Conservation (phyloP, 2,113 vertebrate genomes). For the Octodon degus region DNA sequence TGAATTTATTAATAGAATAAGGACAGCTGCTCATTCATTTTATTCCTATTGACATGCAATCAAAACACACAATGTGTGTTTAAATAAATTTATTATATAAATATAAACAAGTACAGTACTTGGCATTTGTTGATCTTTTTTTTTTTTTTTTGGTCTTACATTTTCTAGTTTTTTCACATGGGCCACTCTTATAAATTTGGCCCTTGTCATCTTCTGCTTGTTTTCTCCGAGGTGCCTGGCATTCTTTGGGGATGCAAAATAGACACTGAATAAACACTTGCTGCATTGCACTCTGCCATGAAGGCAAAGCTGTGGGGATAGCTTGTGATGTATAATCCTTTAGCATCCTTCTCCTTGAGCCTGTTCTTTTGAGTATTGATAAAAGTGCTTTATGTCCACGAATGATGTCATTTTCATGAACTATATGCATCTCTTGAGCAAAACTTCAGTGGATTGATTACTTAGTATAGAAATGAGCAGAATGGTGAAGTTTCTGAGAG, state of each 20-base stretch:
- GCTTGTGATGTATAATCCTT: not conserved
- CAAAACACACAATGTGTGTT: not conserved
- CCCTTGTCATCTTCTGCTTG: not conserved
- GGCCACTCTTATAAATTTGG: not conserved
- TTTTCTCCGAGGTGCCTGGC: not conserved
- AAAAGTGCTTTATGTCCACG: not conserved
- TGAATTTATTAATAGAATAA: slow-evolving; percentile 5
- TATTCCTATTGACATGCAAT: not conserved
- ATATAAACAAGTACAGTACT: not conserved
- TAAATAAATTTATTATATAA: slow-evolving; percentile 5
- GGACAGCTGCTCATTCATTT: not conserved
- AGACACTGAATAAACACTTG: not conserved
- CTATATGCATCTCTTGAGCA: not conserved
- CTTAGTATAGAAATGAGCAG: not conserved
- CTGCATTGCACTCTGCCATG: not conserved
- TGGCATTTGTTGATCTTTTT: not conserved
- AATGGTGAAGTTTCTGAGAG: not conserved
- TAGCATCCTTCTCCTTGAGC: not conserved
- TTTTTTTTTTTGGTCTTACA: not conserved
- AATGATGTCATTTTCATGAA: not conserved
- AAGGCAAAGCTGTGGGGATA: not conserved
- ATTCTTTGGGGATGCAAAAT: not conserved
- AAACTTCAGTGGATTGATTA: not conserved
- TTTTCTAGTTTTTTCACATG: not conserved
- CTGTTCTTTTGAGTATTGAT: not conserved